Evolutionary conservation across 2,113 vertebrate species (phyloP).

Genomic region (Maccullochella peelii): DNA sequence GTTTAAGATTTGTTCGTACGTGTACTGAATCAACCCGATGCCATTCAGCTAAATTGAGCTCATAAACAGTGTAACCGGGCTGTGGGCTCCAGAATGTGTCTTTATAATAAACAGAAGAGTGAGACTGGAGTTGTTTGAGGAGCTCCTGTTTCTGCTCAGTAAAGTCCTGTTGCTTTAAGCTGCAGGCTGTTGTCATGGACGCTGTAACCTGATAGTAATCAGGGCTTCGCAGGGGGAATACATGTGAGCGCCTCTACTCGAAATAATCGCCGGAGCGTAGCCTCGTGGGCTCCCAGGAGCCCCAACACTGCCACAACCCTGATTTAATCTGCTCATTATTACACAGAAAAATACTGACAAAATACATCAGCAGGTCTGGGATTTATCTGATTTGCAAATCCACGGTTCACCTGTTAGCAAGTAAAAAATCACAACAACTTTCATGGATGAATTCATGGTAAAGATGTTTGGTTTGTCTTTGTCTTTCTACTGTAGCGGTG

Average conservation of each 20-base stretch:
- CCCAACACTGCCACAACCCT: constrained; percentile 28
- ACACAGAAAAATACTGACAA: constrained; percentile 34
- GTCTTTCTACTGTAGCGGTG: not conserved
- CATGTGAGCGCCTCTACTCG: constrained; percentile 48
- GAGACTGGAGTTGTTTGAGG: no score
- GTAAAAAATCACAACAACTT: not conserved
- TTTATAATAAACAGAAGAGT: no score
- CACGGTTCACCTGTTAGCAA: not conserved
- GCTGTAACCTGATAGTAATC: constrained; percentile 73
- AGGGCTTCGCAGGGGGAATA: constrained; percentile 60
- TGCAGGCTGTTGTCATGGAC: constrained; percentile 70
- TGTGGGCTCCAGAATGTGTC: no score
- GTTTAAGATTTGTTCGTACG: no score
- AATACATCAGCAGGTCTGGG: constrained; percentile 25
- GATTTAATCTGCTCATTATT: constrained; percentile 66
- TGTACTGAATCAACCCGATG: no score
- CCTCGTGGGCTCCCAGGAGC: constrained; percentile 58
- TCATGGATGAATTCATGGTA: no score
- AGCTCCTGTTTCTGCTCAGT: not conserved
- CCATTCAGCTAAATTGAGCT: no score
- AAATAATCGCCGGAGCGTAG: constrained; percentile 48
- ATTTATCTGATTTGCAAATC: not conserved
- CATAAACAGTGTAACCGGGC: no score
- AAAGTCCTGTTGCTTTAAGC: constrained; percentile 36
- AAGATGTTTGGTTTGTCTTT: not conserved